Conservation (phyloP, 2,113 vertebrate genomes). For the Anolis sagrei region DNA sequence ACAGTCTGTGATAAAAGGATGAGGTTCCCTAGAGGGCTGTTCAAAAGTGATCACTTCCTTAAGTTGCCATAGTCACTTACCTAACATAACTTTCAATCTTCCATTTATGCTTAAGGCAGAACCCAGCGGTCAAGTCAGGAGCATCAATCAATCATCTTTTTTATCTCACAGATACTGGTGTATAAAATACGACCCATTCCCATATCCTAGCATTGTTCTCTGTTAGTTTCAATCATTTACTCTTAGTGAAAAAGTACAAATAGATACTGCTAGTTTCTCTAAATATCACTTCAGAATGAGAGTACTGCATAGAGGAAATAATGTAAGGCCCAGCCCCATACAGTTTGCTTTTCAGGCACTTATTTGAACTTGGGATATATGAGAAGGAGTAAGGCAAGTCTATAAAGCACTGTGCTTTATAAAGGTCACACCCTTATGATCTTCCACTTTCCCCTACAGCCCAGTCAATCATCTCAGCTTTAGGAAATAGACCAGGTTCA, state of each 20-base stretch:
- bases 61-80: neutral
- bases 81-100: neutral
- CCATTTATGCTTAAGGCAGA: slow-evolving; percentile 23
- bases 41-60: slow-evolving; percentile 3
- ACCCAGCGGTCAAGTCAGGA: too few relatives aligned
- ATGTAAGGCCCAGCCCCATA: neutral
- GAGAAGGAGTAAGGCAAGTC: too few relatives aligned
- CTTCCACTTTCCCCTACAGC: too few relatives aligned
- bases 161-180: too few relatives aligned
- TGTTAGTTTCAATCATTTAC: neutral
- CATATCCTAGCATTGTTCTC: too few relatives aligned
- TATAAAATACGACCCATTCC: too few relatives aligned
- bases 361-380: too few relatives aligned
- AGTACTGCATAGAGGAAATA: neutral
- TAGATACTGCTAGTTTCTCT: neutral
- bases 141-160: neutral
- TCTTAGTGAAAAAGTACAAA: neutral
- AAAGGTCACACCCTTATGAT: too few relatives aligned
- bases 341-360: too few relatives aligned
- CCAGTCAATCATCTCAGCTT: too few relatives aligned
- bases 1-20: neutral
- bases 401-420: too few relatives aligned
- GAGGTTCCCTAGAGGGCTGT: neutral
- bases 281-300: neutral
- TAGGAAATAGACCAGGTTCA: too few relatives aligned